Evolutionary conservation across 2,888 invertebrate species (phyloP), one percentile per base, ranked within the genome.

Genomic region (Rotaria socialis): DNA sequence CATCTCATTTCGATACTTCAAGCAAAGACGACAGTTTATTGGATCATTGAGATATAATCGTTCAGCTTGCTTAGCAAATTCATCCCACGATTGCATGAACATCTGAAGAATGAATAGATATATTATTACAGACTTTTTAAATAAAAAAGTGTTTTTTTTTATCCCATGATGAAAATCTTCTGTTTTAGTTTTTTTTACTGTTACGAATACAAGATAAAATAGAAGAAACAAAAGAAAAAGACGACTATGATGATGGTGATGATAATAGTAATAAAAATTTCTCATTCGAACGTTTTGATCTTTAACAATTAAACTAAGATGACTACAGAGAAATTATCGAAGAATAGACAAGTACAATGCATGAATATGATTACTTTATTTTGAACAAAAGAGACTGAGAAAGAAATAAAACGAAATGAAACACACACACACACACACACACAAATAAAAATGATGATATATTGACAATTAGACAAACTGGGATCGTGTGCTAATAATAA

Each of bases 31-130:
- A 90, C 96, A 96, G 92, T 95, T 95, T 89, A 94, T 92, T n/a
- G 97, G 97, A 92, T 96, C 95, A 89, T 95, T 94, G 89, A 96
- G 92, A 91, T 97, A 97, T 90, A 98, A 93, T 92, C 95, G 94
- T 92, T 98, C 97, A 0, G 96, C 97, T 55, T 95, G 95, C 91
- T 95, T 96, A 90, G 97, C 96, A 91, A 98, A 98, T 91, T 98
- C 97, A 92, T 97, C 97, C 96, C 97, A 98, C 87, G 94, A 94
- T 89, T 94, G 95, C 90, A 96, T 93, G 91, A 94, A 96, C 88
- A 96, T 96, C 93, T 80, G 43, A 80, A 47, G 80, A 67, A 52
- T 16, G 16, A 11, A 52, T 52, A 52, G 16, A 52, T 52, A 52
- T 52, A 14, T 52, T 50, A 1, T 52, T 8, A 3, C 3, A 16